Evolutionary conservation across 2,797 vertebrate genomes (phyloP).

Genomic region (Micromesistius poutassou): DNA sequence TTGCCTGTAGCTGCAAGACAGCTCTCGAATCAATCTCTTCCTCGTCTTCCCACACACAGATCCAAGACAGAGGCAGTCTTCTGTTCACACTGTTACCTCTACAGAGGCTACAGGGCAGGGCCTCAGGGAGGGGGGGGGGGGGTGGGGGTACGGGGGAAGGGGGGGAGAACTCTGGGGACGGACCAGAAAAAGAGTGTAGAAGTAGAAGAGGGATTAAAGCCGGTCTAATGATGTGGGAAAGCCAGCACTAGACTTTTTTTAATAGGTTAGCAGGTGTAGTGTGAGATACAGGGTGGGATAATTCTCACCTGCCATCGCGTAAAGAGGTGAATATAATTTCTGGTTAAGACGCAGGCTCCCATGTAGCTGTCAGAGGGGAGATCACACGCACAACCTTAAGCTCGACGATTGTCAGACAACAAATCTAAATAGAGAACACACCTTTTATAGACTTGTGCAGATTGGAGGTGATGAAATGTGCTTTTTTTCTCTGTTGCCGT

Average conservation of each 20-base stretch:
- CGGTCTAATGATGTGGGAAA: conserved; percentile 48
- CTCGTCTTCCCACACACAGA: conserved; percentile 42
- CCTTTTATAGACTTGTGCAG: too few relatives aligned
- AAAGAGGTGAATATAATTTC: too few relatives aligned
- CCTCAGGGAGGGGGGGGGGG: conserved; percentile 38
- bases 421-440: too few relatives aligned
- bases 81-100: conserved; percentile 41
- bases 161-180: conserved; percentile 3
- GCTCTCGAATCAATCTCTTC: conserved; percentile 29
- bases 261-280: conserved; percentile 29
- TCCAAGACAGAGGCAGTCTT: conserved; percentile 29
- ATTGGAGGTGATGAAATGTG: too few relatives aligned
- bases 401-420: too few relatives aligned
- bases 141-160: too few relatives aligned
- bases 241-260: conserved; percentile 17
- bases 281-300: conserved; percentile 29
- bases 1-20: conserved; percentile 2
- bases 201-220: conserved; percentile 51
- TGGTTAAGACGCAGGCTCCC: too few relatives aligned
- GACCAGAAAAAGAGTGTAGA: conserved; percentile 11
- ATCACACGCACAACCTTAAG: too few relatives aligned
- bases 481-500: not conserved
- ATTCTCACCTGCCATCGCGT: conserved; percentile 21
- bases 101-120: conserved; percentile 40
- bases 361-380: too few relatives aligned